phyloP scores from a whole-genome alignment of 2,113 vertebrate genomes.

The Serilophus lunatus region DNA sequence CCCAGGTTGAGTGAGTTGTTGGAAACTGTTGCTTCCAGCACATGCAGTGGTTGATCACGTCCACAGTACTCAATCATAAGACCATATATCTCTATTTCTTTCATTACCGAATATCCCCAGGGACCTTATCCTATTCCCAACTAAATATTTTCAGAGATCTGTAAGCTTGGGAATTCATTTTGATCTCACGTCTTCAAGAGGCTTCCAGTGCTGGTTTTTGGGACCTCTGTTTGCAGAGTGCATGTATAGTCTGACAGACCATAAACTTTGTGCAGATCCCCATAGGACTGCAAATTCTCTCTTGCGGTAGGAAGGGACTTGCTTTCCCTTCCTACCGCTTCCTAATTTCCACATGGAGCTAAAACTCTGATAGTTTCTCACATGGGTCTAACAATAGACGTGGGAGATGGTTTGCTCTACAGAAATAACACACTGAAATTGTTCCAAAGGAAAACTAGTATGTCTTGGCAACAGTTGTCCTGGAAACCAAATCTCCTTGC shows the following conservation, averaged over 20 bases:
- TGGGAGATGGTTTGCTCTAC: background rate
- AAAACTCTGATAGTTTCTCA: background rate
- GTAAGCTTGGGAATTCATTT: background rate
- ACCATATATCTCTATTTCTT: background rate
- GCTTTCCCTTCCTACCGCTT: background rate
- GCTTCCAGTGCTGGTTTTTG: background rate
- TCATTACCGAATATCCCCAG: background rate
- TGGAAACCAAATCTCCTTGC: background rate
- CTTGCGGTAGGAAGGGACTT: background rate
- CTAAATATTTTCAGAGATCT: background rate
- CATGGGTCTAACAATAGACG: background rate
- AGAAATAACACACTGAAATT: background rate
- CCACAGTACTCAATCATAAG: background rate
- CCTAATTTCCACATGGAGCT: background rate
- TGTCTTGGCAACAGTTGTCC: constrained; percentile 47
- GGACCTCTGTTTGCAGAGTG: background rate
- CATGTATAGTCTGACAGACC: background rate
- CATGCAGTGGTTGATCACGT: background rate
- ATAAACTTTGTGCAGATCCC: background rate
- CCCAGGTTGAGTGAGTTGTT: background rate
- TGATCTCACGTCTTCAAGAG: background rate
- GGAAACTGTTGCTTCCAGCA: background rate
- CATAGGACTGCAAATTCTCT: background rate
- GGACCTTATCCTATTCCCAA: background rate
- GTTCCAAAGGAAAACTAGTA: background rate